Evolutionary conservation across 2,113 vertebrate species (phyloP).

Genomic region (Phodopus roborovskii): DNA sequence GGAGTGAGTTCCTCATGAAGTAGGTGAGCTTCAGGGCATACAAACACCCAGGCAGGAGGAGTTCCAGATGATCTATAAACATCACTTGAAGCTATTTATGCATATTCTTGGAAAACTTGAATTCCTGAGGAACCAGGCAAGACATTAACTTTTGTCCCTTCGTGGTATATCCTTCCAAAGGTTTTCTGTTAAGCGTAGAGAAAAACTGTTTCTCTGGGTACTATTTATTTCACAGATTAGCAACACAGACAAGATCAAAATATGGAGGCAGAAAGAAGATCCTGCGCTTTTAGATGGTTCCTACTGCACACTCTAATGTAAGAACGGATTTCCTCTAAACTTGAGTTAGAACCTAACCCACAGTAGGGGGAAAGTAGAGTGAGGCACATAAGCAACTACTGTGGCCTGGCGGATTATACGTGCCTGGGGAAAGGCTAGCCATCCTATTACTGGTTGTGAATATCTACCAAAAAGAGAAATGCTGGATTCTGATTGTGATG

Average conservation of each 20-base stretch:
- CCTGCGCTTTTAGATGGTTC: neutral
- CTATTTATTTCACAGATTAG: neutral
- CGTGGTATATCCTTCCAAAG: neutral
- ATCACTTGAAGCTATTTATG: neutral
- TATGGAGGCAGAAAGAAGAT: neutral
- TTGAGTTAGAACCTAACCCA: neutral
- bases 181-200: neutral
- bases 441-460: too few relatives aligned
- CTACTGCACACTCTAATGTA: fast-evolving
- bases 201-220: neutral
- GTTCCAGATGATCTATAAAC: neutral
- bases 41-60: fast-evolving
- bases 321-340: neutral
- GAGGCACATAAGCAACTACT: fast-evolving
- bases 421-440: neutral
- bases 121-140: neutral
- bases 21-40: neutral
- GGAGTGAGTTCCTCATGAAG: neutral
- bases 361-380: neutral
- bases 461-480: neutral
- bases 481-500: fast-evolving
- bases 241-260: neutral
- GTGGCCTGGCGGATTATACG: too few relatives aligned
- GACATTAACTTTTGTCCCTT: neutral
- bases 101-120: neutral